phyloP scores from a whole-genome alignment of 2,888 invertebrate genomes.

The Eledona agricola region DNA sequence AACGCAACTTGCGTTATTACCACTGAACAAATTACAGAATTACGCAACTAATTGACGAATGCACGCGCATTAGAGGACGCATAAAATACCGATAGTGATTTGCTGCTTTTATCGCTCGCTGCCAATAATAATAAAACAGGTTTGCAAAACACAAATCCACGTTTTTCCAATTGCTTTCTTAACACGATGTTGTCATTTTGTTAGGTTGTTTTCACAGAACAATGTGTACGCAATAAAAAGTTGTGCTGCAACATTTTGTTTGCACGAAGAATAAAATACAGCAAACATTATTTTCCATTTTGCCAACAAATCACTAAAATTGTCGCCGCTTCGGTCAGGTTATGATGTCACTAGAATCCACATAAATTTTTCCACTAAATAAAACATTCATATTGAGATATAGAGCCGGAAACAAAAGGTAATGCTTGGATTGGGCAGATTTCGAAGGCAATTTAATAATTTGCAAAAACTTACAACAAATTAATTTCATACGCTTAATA shows the following conservation, averaged over 20 bases:
- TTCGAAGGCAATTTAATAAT: slow-evolving; percentile 27
- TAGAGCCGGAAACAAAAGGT: slow-evolving; percentile 11
- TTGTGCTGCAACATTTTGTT: neutral
- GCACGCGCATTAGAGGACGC: slow-evolving; percentile 3
- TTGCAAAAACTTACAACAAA: slow-evolving; percentile 14
- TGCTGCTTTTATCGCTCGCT: no score
- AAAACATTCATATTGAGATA: slow-evolving; percentile 11
- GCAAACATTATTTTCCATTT: no score
- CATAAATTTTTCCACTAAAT: slow-evolving; percentile 19
- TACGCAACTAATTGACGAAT: slow-evolving; percentile 13
- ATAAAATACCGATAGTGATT: slow-evolving; percentile 6
- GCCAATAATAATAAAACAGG: neutral
- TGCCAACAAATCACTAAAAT: slow-evolving; percentile 5
- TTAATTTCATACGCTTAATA: no score
- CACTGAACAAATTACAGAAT: slow-evolving; percentile 11
- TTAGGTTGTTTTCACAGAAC: no score
- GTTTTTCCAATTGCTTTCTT: no score
- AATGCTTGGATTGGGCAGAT: slow-evolving; percentile 16
- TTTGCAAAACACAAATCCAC: slow-evolving; percentile 1
- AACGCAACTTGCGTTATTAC: slow-evolving; percentile 7
- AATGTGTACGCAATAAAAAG: no score
- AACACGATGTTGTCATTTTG: no score
- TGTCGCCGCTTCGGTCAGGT: neutral
- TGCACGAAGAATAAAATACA: no score
- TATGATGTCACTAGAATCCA: slow-evolving; percentile 1